These are phyloP conservation scores for Rhincodon typus DNA, from an alignment of 2,797 vertebrate genomes.

Conservation along the genomic window DNA sequence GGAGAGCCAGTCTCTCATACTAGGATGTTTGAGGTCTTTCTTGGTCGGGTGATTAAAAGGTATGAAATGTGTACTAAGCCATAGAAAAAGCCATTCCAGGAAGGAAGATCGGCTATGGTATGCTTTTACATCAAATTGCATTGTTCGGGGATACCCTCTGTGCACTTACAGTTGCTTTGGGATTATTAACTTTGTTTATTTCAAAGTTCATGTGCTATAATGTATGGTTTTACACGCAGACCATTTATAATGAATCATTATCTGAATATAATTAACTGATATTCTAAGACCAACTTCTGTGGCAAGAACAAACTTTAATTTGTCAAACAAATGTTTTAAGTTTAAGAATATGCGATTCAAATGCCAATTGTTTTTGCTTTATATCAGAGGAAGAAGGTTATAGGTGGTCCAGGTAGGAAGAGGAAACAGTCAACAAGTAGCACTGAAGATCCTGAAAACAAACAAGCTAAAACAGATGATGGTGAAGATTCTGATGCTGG, in stretches of 20 bases:
- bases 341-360: not conserved
- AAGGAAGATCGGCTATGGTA: not conserved
- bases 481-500: constrained; percentile 55
- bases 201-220: not conserved
- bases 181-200: not conserved
- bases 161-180: not conserved
- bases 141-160: not conserved
- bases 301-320: not conserved
- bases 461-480: constrained; percentile 61
- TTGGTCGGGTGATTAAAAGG: not conserved
- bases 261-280: not conserved
- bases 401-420: constrained; percentile 60
- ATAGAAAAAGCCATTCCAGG: not conserved
- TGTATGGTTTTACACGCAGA: not conserved
- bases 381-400: constrained; percentile 64
- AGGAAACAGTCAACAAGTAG: constrained; percentile 63
- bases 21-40: not conserved
- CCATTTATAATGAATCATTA: not conserved
- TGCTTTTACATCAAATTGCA: not conserved
- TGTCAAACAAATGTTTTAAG: not conserved
- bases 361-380: constrained; percentile 11
- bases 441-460: constrained; percentile 74
- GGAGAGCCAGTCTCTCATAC: not conserved
- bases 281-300: not conserved
- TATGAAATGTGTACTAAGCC: not conserved